Conservation (phyloP, 1,140 invertebrate species). For the Lutraria rhynchaena region DNA sequence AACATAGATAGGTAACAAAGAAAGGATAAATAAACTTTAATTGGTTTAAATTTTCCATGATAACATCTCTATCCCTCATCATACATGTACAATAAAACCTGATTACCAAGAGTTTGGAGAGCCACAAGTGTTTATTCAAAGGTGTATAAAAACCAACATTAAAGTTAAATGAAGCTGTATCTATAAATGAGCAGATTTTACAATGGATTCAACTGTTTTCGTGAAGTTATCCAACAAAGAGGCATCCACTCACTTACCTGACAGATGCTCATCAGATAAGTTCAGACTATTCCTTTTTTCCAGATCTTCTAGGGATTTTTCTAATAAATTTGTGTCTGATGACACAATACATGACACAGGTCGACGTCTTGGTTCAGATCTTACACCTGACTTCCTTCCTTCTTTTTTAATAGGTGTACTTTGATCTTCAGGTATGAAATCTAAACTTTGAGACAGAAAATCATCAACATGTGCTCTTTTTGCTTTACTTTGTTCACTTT, state of each 20-base stretch:
- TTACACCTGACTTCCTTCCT: conserved; percentile 20
- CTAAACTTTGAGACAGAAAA: conserved; percentile 17
- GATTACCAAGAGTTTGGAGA: too few species aligned
- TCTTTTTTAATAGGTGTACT: conserved; percentile 38
- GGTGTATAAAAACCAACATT: too few species aligned
- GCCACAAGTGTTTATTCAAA: too few species aligned
- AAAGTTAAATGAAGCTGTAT: too few species aligned
- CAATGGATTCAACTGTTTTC: too few species aligned
- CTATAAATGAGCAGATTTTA: too few species aligned
- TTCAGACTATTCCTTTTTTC: conserved; percentile 68
- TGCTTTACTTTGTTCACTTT: neutral
- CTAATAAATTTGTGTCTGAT: conserved; percentile 35
- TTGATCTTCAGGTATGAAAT: conserved; percentile 44
- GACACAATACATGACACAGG: conserved; percentile 74
- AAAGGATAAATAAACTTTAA: too few species aligned
- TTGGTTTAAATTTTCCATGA: too few species aligned
- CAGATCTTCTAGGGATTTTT: conserved; percentile 62
- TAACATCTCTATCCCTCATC: too few species aligned
- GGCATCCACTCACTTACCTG: conserved; percentile 59
- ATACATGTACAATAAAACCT: too few species aligned
- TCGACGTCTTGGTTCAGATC: conserved; percentile 58
- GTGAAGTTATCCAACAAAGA: too few species aligned
- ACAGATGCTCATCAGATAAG: conserved; percentile 70
- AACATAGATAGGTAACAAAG: too few species aligned
- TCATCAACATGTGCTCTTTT: conserved; percentile 11